These are phyloP conservation scores for Felis chaus DNA, from an alignment of 2,113 vertebrate genomes.

Conservation along the genomic window DNA sequence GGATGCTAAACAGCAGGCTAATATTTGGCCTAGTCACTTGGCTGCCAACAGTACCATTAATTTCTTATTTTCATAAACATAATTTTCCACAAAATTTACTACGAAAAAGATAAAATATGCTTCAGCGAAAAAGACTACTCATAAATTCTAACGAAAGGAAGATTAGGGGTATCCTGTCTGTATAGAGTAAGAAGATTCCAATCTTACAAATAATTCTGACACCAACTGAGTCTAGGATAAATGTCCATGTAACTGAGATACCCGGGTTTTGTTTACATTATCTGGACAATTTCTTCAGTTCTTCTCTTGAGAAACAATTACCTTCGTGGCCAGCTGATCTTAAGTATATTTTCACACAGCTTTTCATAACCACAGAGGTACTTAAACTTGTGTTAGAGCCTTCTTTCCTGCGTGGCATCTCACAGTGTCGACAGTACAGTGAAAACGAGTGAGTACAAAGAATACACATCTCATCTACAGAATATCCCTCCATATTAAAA, in stretches of 20 bases:
- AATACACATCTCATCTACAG: background rate
- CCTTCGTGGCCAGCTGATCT: background rate
- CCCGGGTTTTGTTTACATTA: background rate
- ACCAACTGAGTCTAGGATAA: background rate
- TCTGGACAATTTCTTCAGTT: background rate
- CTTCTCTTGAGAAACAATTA: background rate
- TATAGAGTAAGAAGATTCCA: background rate
- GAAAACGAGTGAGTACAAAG: background rate
- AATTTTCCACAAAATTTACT: slow-evolving; percentile 45
- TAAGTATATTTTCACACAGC: background rate
- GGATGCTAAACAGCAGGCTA: background rate
- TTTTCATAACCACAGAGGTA: background rate
- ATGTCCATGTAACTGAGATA: background rate
- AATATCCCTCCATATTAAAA: background rate
- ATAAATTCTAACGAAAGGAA: background rate
- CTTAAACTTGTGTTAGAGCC: background rate
- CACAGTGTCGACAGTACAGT: background rate
- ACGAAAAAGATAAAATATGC: background rate
- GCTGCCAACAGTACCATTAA: slow-evolving; percentile 42
- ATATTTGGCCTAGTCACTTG: slow-evolving; percentile 39
- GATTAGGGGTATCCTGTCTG: background rate
- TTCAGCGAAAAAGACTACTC: background rate
- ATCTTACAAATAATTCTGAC: background rate
- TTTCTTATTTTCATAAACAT: slow-evolving; percentile 46
- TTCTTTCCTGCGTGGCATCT: background rate